Conservation (phyloP, 2,888 invertebrate genomes). For the Thera obeliscata region DNA sequence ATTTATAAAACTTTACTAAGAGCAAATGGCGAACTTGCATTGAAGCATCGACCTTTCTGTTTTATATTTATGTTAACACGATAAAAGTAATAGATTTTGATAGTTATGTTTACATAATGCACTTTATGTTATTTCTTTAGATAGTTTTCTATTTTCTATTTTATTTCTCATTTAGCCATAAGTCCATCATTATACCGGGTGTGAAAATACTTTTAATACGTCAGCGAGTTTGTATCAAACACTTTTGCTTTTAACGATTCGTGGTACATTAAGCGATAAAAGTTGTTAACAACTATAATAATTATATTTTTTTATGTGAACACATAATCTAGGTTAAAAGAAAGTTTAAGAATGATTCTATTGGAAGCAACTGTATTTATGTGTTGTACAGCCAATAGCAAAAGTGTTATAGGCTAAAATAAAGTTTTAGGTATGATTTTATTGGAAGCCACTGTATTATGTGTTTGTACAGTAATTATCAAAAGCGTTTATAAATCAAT, state of each 20-base stretch:
- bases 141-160: neutral
- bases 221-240: neutral
- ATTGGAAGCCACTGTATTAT: no score
- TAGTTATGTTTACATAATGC: slow-evolving; percentile 9
- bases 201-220: neutral
- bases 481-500: neutral
- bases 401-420: no score
- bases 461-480: neutral
- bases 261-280: neutral
- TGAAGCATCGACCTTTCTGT: slow-evolving; percentile 32
- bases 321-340: no score
- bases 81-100: slow-evolving; percentile 20
- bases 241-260: neutral
- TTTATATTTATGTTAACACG: slow-evolving; percentile 32
- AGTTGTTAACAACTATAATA: neutral
- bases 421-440: no score
- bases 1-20: slow-evolving; percentile 59
- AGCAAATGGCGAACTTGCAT: slow-evolving; percentile 39
- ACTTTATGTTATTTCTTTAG: slow-evolving; percentile 3
- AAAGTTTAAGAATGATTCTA: no score
- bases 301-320: no score
- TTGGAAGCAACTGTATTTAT: no score
- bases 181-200: neutral
- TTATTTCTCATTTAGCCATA: neutral
- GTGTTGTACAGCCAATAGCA: neutral